Base-by-base conservation (phyloP, 2,113 vertebrate genomes). In the Limanda limanda region DNA sequence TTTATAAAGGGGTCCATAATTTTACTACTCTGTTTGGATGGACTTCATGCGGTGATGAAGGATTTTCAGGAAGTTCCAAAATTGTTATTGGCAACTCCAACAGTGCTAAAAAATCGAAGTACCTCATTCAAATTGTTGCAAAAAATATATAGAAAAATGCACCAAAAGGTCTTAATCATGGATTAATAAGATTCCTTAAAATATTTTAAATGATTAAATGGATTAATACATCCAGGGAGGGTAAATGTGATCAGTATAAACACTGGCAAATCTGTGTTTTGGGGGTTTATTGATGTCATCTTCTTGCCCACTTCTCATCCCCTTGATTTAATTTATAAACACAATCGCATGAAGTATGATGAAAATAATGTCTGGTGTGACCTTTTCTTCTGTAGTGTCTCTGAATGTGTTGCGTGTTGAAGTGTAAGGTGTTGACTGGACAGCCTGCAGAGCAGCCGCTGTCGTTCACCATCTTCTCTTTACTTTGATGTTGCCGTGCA, bases 361-460 rank as follows among this genome's bases (percentile, higher is more conserved):
- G 15, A 51, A 51, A 51, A 15, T 51, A 51, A 15, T 51, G 45
- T 47, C 15, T 47, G 45, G 4, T 47, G 45, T 51, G 47, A 6
- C 47, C 47, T 17, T 18, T 18, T 51, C 47, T 18, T 17, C 12
- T 10, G 35, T 37, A 47, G 47, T 2, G 47, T 51, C 4, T 42
- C 15, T 31, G n/a, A 59, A 40, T 54, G 45, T 15, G 56, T 54
- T 18, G 7, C 2, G 27, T 52, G n/a, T 40, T 60, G 56, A 15
- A 2, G 8, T 18, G 54, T 6, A 23, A 61, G 25, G 25, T 62
- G 77, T 56, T 5, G 24, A 25, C 56, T 4, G 54, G n/a, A 27
- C 59, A 55, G 77, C 67, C 72, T 67, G 23, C 0, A 12, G 70
- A 84, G 25, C 65, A 47, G 21, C 51, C 20, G 13, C 68, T 21